Conservation (phyloP, 2,113 vertebrate species). For the Dermatemys mawii region DNA sequence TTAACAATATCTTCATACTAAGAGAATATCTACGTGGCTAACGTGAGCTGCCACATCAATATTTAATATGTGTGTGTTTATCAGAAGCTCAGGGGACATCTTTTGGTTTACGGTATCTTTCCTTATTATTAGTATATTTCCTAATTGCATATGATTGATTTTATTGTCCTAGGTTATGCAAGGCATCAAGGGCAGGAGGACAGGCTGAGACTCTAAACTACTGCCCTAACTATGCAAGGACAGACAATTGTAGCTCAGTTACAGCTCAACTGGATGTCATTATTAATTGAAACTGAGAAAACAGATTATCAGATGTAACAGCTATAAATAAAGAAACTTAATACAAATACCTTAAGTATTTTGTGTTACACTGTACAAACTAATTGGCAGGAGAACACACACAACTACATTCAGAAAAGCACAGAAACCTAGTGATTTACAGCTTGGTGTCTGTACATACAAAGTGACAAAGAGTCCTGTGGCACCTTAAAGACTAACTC, state of each 20-base stretch:
- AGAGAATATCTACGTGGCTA: neutral
- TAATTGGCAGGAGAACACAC: neutral
- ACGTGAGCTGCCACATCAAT: neutral
- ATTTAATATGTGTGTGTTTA: neutral
- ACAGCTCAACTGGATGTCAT: conserved; percentile 31
- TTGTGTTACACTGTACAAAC: conserved; percentile 7
- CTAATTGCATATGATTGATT: conserved; percentile 36
- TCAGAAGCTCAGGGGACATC: neutral
- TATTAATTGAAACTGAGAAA: neutral
- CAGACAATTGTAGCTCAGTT: conserved; percentile 22
- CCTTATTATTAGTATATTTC: conserved; percentile 31
- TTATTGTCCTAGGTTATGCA: conserved; percentile 1
- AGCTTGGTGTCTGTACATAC: neutral
- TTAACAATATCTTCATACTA: conserved; percentile 5
- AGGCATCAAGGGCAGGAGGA: neutral
- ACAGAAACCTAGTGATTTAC: neutral
- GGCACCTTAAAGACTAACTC: too few relatives aligned
- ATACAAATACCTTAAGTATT: conserved; percentile 35
- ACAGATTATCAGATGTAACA: conserved; percentile 10
- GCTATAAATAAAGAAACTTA: conserved; percentile 18
- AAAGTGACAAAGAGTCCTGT: too few relatives aligned
- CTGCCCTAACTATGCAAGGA: neutral
- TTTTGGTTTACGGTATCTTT: conserved; percentile 13
- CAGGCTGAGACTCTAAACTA: neutral
- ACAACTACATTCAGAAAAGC: neutral